Evolutionary conservation across 2,113 vertebrate genomes (phyloP), one percentile per base, ranked within the genome.

Genomic region (Zosterops borbonicus): DNA sequence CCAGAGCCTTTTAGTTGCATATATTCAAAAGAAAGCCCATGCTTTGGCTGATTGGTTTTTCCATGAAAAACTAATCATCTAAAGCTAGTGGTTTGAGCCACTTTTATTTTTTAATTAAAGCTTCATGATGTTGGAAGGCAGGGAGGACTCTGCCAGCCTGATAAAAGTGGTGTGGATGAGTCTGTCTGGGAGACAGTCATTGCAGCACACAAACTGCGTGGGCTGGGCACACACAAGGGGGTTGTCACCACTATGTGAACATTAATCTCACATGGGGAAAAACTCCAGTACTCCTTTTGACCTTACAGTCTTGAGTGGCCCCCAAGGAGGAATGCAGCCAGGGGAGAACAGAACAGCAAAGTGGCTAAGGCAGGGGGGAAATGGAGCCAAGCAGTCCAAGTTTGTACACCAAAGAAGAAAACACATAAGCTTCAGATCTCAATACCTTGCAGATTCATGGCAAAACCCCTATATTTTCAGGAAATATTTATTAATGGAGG

Each of bases 91-190:
- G 41, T 62, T 88, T 41, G 62, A 94, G 63, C 33, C 49, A 74
- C 29, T 88, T 76, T n/a, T 19, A 58, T 33, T 75, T 86, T 90
- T 93, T 62, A 83, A 80, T 87, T 87, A 87, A 89, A 87, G 39
- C 31, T 52, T 69, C 77, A 76, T 65, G 50, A 24, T 59, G 42
- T 73, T 70, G 49, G 62, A 90, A 90, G 13, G n/a, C 60, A 86
- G 42, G 47, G 46, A 83, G 49, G 37, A 71, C n/a, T 62, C 41
- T 76, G 50, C 21, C 46, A 84, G 42, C 14, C 52, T 67, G 15
- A 68, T 25, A 62, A 49, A 83, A 87, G n/a, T 39, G n/a, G 46
- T 25, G 47, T 8, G 16, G 65, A n/a, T 80, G 42, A 65, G 42
- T 41, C 39, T 88, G 14, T 73, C 56, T 86, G 80, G 65, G 91